Percentiles rank a stretch among this genome's conserved stretches.
These are phyloP conservation scores for Drosophila nasuta DNA, from an alignment of 1,140 invertebrate genomes.

Conservation along the genomic window DNA sequence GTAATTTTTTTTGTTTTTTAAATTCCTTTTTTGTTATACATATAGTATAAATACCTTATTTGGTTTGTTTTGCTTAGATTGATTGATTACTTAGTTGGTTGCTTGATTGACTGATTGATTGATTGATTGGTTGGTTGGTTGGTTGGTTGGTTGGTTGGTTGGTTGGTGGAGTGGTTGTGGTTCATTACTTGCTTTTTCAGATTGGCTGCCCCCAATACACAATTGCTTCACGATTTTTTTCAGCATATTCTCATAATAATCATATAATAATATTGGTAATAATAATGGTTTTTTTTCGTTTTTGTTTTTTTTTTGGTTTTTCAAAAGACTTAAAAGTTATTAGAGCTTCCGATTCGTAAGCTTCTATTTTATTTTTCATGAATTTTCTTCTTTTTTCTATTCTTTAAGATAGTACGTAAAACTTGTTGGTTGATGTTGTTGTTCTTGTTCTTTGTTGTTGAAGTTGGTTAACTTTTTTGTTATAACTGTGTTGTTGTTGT, in stretches of 20 bases:
- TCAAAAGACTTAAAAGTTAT: conserved; percentile 67
- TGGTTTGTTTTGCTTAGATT: conserved; percentile 11
- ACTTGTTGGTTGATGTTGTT: conserved; percentile 47
- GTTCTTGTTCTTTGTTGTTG: conserved; percentile 36
- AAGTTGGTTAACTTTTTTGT: conserved; percentile 40
- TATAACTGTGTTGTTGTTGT: conserved; percentile 33
- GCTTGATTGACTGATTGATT: conserved; percentile 21
- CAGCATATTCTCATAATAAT: conserved; percentile 82
- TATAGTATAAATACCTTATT: conserved; percentile 21
- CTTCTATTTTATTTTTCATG: conserved; percentile 35
- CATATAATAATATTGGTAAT: conserved; percentile 71
- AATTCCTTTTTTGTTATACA: conserved; percentile 7
- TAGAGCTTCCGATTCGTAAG: conserved; percentile 52
- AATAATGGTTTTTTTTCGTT: conserved; percentile 63
- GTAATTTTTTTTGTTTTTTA: conserved; percentile 3
- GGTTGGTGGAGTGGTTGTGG: conserved; percentile 55
- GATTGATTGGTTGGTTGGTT: conserved; percentile 37
- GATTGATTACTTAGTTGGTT: conserved; percentile 20
- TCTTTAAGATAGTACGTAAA: conserved; percentile 63
- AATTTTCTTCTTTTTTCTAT: conserved; percentile 44
- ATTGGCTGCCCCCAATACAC: conserved; percentile 85
- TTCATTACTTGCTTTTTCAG: conserved; percentile 75
- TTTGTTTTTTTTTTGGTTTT: conserved; percentile 44
- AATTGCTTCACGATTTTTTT: conserved; percentile 85
- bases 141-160: conserved; percentile 54